A percentile compares a stretch with the other conserved stretches of the same genome.
Evolutionary conservation across 2,888 invertebrate species (phyloP).

Genomic region (Drosophila phalerata): DNA sequence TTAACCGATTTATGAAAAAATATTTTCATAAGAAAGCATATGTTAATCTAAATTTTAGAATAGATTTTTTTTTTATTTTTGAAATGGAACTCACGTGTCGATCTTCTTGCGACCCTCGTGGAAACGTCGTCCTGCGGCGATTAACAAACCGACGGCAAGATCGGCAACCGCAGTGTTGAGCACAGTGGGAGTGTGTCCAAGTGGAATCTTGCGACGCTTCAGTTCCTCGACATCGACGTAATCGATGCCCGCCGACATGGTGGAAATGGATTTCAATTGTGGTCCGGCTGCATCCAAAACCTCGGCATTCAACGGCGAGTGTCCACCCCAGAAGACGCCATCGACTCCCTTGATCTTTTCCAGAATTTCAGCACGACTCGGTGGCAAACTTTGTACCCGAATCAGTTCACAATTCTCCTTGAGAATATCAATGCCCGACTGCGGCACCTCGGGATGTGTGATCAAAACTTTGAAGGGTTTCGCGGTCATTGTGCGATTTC

Average conservation of each 20-base stretch:
- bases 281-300: conserved; percentile 86
- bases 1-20: too few relatives aligned
- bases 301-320: conserved; percentile 80
- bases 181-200: conserved; percentile 93
- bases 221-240: conserved; percentile 92
- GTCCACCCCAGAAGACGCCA: conserved; percentile 83
- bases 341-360: conserved; percentile 83
- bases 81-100: conserved; percentile 83
- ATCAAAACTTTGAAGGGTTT: conserved; percentile 88
- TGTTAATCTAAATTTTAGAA: too few relatives aligned
- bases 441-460: conserved; percentile 89
- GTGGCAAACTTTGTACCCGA: conserved; percentile 76
- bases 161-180: conserved; percentile 93
- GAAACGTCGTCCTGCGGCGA: conserved; percentile 91
- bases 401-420: conserved; percentile 85
- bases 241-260: conserved; percentile 95
- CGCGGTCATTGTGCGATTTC: conserved; percentile 66
- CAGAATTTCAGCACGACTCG: conserved; percentile 79
- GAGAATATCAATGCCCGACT: conserved; percentile 88
- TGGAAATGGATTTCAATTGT: conserved; percentile 90
- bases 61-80: background rate
- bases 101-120: conserved; percentile 91
- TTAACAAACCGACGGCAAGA: conserved; percentile 90
- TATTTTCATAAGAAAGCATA: too few relatives aligned
- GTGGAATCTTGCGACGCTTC: conserved; percentile 89